Evolutionary conservation across 1,140 invertebrate species (phyloP).

Genomic region (Aporrectodea caliginosa): DNA sequence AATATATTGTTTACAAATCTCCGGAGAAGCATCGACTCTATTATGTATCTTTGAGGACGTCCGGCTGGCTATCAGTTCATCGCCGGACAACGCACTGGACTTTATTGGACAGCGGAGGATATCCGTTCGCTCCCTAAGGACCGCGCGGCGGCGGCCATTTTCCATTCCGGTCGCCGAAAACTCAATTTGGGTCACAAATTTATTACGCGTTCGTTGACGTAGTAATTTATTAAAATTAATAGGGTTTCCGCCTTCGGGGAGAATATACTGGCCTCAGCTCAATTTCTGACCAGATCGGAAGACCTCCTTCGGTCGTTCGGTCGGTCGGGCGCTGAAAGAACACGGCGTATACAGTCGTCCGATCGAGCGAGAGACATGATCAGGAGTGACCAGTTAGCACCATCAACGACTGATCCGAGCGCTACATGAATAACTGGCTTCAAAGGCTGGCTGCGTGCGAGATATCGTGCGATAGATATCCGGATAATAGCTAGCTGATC

Average conservation of each 20-base stretch:
- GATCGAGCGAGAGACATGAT: too few species aligned
- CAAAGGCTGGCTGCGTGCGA: too few species aligned
- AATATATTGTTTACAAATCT: neutral
- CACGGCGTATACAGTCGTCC: too few species aligned
- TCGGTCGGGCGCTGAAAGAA: too few species aligned
- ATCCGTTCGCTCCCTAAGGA: neutral
- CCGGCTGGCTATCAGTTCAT: neutral
- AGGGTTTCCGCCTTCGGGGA: neutral
- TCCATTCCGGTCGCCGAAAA: neutral
- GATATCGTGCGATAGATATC: too few species aligned
- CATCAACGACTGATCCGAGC: too few species aligned
- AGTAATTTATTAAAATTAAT: conserved; percentile 1
- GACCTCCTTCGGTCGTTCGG: too few species aligned
- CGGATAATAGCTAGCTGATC: too few species aligned
- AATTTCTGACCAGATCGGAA: neutral
- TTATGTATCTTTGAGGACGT: neutral
- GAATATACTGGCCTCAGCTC: neutral
- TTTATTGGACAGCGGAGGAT: neutral
- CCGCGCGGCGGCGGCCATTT: neutral
- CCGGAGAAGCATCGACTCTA: neutral
- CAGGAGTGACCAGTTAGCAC: too few species aligned
- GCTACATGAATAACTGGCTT: too few species aligned
- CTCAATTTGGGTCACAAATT: neutral
- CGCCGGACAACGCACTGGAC: neutral
- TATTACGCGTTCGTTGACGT: neutral